phyloP scores from a whole-genome alignment of 2,888 invertebrate genomes.

The Dryobota labecula region DNA sequence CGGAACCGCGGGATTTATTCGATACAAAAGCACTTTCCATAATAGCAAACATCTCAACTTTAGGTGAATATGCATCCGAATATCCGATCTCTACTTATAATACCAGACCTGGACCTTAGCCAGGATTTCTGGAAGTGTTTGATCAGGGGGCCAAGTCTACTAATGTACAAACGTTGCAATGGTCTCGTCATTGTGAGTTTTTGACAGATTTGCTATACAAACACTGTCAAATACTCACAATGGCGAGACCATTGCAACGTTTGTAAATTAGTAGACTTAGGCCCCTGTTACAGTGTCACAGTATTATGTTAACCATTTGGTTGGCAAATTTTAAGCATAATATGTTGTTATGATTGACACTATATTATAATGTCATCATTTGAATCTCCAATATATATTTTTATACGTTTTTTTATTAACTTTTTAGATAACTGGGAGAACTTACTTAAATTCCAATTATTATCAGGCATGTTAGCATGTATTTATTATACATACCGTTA shows the following conservation, averaged over 20 bases:
- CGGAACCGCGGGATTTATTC: no score
- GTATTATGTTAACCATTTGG: neutral
- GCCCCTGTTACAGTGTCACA: neutral
- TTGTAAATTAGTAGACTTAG: no score
- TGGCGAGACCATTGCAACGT: no score
- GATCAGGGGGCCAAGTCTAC: no score
- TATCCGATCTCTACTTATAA: no score
- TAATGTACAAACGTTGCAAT: no score
- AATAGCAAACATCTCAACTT: no score
- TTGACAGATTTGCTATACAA: no score
- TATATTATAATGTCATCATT: constrained; percentile 13
- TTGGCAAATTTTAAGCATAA: neutral
- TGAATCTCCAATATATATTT: constrained; percentile 17
- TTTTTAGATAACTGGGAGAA: neutral
- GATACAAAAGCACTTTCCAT: no score
- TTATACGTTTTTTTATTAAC: constrained; percentile 3
- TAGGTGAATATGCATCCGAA: no score
- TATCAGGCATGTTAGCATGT: neutral
- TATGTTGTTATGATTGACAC: neutral
- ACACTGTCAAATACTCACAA: no score
- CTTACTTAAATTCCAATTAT: neutral
- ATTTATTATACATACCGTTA: neutral
- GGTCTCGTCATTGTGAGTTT: no score
- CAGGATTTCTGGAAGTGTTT: neutral
- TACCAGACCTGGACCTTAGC: neutral